Percentiles rank a stretch among this genome's conserved stretches.
Evolutionary conservation across 1,140 invertebrate genomes (phyloP).

Genomic region (Solenopsis fugax): DNA sequence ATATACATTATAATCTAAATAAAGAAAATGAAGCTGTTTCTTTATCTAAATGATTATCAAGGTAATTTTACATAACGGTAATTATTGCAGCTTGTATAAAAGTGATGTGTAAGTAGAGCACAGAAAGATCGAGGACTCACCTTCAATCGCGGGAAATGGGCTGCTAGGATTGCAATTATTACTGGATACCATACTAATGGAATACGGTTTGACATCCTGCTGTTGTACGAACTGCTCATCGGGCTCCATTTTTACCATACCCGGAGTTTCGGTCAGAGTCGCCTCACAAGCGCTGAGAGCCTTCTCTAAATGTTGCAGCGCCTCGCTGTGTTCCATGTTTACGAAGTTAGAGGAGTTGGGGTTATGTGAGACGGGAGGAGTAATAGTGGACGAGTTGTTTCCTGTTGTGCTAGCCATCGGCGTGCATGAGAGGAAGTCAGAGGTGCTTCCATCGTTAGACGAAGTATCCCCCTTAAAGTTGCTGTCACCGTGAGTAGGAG

Average conservation of each 20-base stretch:
- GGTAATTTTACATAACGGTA: too few relatives aligned
- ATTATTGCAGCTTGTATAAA: too few relatives aligned
- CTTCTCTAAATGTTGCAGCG: conserved; percentile 85
- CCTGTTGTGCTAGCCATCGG: conserved; percentile 74
- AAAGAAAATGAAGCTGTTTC: too few relatives aligned
- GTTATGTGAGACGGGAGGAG: conserved; percentile 68
- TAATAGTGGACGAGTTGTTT: conserved; percentile 72
- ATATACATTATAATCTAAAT: too few relatives aligned
- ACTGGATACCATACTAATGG: conserved; percentile 84
- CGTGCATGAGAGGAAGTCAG: conserved; percentile 78
- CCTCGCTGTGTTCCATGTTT: conserved; percentile 85
- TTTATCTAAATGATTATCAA: too few relatives aligned
- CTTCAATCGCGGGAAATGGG: conserved; percentile 86
- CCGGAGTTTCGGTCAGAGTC: conserved; percentile 83
- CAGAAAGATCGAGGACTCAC: conserved; percentile 69
- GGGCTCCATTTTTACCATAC: conserved; percentile 86
- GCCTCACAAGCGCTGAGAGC: conserved; percentile 85
- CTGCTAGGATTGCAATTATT: conserved; percentile 84
- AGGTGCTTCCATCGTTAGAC: conserved; percentile 77
- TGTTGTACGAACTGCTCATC: conserved; percentile 84
- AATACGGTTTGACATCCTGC: conserved; percentile 83
- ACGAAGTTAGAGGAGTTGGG: conserved; percentile 80
- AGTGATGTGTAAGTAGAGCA: too few relatives aligned
- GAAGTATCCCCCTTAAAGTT: conserved; percentile 77
- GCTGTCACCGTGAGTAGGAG: conserved; percentile 65